phyloP scores from a whole-genome alignment of 2,888 invertebrate genomes.

The Heliconius hortense region DNA sequence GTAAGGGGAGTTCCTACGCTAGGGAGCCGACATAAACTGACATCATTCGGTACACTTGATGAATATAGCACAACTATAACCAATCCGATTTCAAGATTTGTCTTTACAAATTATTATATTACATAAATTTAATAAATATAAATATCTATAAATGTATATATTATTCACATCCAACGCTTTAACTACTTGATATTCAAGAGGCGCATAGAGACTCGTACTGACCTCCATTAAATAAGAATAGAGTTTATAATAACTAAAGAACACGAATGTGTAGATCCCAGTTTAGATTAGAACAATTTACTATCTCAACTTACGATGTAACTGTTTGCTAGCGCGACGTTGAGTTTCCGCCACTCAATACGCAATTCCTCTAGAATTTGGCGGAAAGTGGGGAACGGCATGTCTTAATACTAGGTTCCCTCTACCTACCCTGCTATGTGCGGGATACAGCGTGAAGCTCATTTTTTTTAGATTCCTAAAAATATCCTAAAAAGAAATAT shows the following conservation, averaged over 20 bases:
- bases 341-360: too few species aligned
- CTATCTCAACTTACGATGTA: slow-evolving; percentile 10
- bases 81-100: slow-evolving; percentile 24
- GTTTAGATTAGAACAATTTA: slow-evolving; percentile 18
- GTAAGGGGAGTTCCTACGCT: slow-evolving; percentile 50
- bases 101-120: slow-evolving; percentile 16
- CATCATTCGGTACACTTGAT: slow-evolving; percentile 35
- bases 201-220: slow-evolving; percentile 8
- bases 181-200: slow-evolving; percentile 29
- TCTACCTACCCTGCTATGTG: too few species aligned
- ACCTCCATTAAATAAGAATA: slow-evolving; percentile 17
- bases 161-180: slow-evolving; percentile 22
- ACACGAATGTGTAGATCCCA: slow-evolving; percentile 12
- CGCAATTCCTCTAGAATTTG: too few species aligned
- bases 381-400: too few species aligned
- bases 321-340: not conserved
- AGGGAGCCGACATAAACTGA: slow-evolving; percentile 42
- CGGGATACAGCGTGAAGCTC: too few species aligned
- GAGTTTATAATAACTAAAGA: slow-evolving; percentile 20
- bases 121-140: slow-evolving; percentile 25
- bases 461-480: not conserved
- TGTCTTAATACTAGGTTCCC: too few species aligned
- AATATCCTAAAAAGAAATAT: not conserved
- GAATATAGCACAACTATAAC: slow-evolving; percentile 17
- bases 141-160: slow-evolving; percentile 23